Evolutionary conservation across 2,888 invertebrate genomes (phyloP).

Genomic region (Aethes cnicana): DNA sequence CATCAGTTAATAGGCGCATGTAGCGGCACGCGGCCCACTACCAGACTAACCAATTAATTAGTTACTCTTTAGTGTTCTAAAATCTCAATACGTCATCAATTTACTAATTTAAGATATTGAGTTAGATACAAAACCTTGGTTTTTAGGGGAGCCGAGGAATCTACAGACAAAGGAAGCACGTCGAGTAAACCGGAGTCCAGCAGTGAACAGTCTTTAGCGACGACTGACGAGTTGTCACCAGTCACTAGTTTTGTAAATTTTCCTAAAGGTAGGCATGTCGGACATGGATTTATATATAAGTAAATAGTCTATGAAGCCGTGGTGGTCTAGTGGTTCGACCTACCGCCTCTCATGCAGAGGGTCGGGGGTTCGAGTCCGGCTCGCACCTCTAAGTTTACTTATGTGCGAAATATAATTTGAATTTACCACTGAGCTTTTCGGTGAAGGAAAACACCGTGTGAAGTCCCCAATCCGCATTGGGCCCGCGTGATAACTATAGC

Average conservation of each 20-base stretch:
- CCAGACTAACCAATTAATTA: constrained; percentile 27
- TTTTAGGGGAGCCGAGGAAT: constrained; percentile 54
- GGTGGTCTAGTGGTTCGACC: too few relatives aligned
- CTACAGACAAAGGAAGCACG: constrained; percentile 60
- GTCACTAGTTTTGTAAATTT: constrained; percentile 79
- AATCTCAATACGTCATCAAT: constrained; percentile 6
- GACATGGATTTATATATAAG: background rate
- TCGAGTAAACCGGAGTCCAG: constrained; percentile 54
- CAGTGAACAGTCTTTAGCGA: constrained; percentile 43
- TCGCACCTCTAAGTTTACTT: too few relatives aligned
- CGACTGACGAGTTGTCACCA: constrained; percentile 56
- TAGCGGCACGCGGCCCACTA: constrained; percentile 11
- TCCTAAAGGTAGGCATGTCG: constrained; percentile 61
- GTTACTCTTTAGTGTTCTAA: background rate
- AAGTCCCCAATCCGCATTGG: too few relatives aligned
- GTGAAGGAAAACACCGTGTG: too few relatives aligned
- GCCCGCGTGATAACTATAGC: too few relatives aligned
- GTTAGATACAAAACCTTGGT: constrained; percentile 9
- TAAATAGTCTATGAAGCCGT: too few relatives aligned
- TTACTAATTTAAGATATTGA: background rate
- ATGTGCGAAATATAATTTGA: too few relatives aligned
- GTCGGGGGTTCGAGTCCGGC: too few relatives aligned
- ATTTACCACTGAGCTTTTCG: too few relatives aligned
- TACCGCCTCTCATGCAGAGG: too few relatives aligned
- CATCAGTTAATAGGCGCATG: constrained; percentile 17